Evolutionary conservation across 2,888 invertebrate species (phyloP).

Genomic region (Limulus polyphemus): DNA sequence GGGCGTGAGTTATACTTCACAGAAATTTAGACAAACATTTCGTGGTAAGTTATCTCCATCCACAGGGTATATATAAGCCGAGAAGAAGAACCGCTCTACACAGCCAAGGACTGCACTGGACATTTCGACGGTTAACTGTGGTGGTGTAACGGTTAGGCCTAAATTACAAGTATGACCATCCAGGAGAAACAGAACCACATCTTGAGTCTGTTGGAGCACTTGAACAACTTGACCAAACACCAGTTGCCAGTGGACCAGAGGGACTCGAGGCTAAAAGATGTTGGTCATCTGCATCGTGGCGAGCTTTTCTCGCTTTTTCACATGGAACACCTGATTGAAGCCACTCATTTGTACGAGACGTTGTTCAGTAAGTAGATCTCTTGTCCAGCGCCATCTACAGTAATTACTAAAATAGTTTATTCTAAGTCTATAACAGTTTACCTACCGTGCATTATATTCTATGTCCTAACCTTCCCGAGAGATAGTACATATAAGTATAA

Average conservation of each 20-base stretch:
- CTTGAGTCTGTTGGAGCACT: slow-evolving; percentile 14
- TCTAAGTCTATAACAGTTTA: neutral
- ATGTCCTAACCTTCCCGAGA: neutral
- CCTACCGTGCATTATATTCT: neutral
- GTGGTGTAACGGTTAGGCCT: too few species aligned
- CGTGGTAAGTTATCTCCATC: too few species aligned
- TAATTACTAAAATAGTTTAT: neutral
- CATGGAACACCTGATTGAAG: slow-evolving; percentile 49
- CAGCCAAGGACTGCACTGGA: too few species aligned
- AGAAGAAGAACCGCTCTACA: too few species aligned
- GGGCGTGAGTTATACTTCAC: too few species aligned
- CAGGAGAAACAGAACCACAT: slow-evolving; percentile 14
- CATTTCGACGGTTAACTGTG: too few species aligned
- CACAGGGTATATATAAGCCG: too few species aligned
- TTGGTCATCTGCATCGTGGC: slow-evolving; percentile 40
- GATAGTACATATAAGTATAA: too few species aligned
- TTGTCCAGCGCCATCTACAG: neutral
- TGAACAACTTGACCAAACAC: slow-evolving; percentile 10
- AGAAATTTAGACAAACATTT: too few species aligned
- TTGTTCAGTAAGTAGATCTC: slow-evolving; percentile 10
- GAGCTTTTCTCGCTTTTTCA: slow-evolving; percentile 51
- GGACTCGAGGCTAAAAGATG: slow-evolving; percentile 9
- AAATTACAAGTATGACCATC: slow-evolving; percentile 1
- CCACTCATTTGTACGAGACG: slow-evolving; percentile 49
- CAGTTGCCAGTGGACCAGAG: slow-evolving; percentile 11